phyloP scores from a whole-genome alignment of 2,888 invertebrate species.

The Torymus tubicola region DNA sequence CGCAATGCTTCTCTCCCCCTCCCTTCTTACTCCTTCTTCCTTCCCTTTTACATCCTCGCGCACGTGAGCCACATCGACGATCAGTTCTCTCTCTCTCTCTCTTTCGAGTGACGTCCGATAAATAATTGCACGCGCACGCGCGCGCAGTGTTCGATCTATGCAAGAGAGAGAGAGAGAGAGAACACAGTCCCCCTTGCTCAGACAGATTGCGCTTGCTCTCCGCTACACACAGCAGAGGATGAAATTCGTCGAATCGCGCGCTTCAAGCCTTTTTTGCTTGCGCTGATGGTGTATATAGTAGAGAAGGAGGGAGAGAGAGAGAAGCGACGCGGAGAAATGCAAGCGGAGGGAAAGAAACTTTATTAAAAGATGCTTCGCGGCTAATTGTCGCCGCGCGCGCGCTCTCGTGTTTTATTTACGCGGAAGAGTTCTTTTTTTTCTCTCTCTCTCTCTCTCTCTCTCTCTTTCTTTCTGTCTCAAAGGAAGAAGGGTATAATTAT shows the following conservation, averaged over 20 bases:
- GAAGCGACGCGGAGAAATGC: conserved; percentile 17
- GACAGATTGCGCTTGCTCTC: neutral
- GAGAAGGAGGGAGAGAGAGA: too few species aligned
- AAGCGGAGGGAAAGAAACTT: conserved; percentile 17
- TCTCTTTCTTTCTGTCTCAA: neutral
- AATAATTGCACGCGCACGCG: conserved; percentile 64
- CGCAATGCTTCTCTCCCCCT: conserved; percentile 29
- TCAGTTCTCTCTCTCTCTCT: too few species aligned
- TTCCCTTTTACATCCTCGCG: conserved; percentile 42
- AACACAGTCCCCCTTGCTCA: too few species aligned
- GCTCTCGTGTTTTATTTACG: neutral
- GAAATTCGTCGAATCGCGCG: conserved; percentile 55
- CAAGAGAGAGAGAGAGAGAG: too few species aligned
- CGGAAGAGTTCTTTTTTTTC: neutral
- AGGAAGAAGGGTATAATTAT: neutral
- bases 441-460: neutral
- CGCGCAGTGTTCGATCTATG: neutral
- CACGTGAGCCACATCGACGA: conserved; percentile 69
- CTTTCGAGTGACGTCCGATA: conserved; percentile 61
- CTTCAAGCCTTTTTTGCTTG: conserved; percentile 12
- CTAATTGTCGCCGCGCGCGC: conserved; percentile 18
- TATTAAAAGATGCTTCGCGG: conserved; percentile 32
- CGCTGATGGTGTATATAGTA: too few species aligned
- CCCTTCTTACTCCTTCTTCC: conserved; percentile 1
- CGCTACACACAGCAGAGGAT: conserved; percentile 36